Base-by-base conservation (phyloP, 2,797 vertebrate genomes). In the Semaprochilodus insignis region DNA sequence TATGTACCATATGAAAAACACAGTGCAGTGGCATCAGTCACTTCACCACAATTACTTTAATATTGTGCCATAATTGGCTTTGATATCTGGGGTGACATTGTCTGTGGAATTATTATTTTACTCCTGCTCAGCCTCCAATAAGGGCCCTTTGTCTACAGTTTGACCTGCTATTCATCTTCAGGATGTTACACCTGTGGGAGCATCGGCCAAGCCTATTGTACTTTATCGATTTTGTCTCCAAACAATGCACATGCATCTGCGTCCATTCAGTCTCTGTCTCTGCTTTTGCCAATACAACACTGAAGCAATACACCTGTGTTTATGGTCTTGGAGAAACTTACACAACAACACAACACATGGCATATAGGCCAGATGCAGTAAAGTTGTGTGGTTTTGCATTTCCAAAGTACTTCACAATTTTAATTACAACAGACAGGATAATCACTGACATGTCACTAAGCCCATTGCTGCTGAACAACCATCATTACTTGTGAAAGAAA, bases 41-140 rank as follows among this genome's bases (percentile, higher is more conserved):
- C 51, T 13, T 25, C 21, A 77, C 8, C 25, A 55, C 2, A 34
- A 67, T 13, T n/a, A 40, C 13, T 69, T 67, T 36, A 51, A 34
- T 78, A 25, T 34, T 48, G 40, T 65, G n/a, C 13, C 7, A 6
- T 75, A 4, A 62, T 16, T 62, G 8, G 4, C 23, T 57, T 23
- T 25, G 11, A 21, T 60, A 16, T 48, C 23, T 40, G 6, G 36
- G 25, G 19, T 83, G 75, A 55, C 51, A n/a, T 74, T 81, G 51
- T 74, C 40, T 83, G n/a, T 36, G 40, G 48, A 65, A 86, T 74
- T 74, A 77, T 79, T 31, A 51, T 5, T 25, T 25, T 77, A 27
- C 76, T 82, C 34, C 77, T 81, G 74, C 80, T 83, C 44, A 21
- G 75, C 63, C 44, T 15, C 63, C 81, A 79, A 81, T 84, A 84